Evolutionary conservation across 2,113 vertebrate genomes (phyloP), one percentile per base, ranked within the genome.

Genomic region (Dromaius novaehollandiae): DNA sequence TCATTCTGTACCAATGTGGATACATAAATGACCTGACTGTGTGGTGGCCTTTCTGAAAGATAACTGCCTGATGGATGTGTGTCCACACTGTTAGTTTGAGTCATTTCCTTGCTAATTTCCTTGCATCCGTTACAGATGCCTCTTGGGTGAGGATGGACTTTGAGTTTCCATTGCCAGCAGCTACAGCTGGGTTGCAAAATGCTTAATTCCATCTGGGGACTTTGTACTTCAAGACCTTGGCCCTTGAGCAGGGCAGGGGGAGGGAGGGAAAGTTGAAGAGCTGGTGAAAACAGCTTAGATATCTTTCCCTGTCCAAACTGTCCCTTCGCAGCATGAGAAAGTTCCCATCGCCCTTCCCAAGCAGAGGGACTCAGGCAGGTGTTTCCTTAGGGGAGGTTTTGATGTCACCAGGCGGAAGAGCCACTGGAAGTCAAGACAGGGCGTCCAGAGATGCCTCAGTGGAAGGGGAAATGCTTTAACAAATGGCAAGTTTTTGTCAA

Each of bases 331-430:
- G 28, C 69, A 61, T 32, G 56, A 86, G 73, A 93, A 84, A 84
- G 22, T 78, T 95, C 32, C 48, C 20, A 6, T 4, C 0, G 0
- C 4, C 28, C 75, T 78, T 84, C 46, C 50, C 74, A 90, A 55
- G 71, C 36, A 55, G 51, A 40, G 36, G 6, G 30, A 6, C 30
- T 53, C 12, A 10, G 15, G 50, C 89, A 95, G 86, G 89, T 95
- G 94, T 92, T 96, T 96, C 60, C 91, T 94, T 6, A 11, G 2
- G 91, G 93, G 77, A 95, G 40, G 30, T 77, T 89, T 78, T 66
- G n/a, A 64, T 92, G 74, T 91, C 73, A 92, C 11, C 50, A 92
- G 32, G 25, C 2, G 1, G 83, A 95, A 88, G 48, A 76, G 44
- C 0, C 3, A 44, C 19, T 73, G 38, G 65, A 71, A 93, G 28